Evolutionary conservation across 2,888 invertebrate species (phyloP).

Genomic region (Lordiphosa fenestrarum): DNA sequence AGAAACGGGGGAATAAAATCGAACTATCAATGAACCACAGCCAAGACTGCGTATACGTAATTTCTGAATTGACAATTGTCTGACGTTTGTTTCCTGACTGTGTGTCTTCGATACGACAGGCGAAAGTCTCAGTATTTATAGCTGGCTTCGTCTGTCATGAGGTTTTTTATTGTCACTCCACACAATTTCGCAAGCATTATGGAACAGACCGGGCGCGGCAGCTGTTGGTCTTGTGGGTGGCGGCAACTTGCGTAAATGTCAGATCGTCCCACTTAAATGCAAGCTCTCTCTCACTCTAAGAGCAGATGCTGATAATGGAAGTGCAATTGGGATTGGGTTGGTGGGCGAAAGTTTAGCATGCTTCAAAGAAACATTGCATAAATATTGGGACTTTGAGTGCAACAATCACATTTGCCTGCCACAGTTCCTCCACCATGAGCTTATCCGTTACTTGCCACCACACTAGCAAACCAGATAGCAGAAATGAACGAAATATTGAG

Average conservation of each 20-base stretch:
- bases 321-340: background rate
- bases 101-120: background rate
- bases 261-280: background rate
- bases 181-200: too few species aligned
- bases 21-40: slow-evolving; percentile 34
- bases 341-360: background rate
- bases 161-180: background rate
- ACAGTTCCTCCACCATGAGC: too few species aligned
- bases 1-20: background rate
- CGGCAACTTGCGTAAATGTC: background rate
- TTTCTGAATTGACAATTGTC: slow-evolving; percentile 47
- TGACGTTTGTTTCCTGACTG: slow-evolving; percentile 51
- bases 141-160: background rate
- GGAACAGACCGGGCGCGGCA: too few species aligned
- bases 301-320: background rate
- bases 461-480: too few species aligned
- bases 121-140: slow-evolving; percentile 1
- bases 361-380: too few species aligned
- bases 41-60: slow-evolving; percentile 58
- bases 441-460: too few species aligned
- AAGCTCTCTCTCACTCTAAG: background rate
- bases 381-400: too few species aligned
- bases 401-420: too few species aligned
- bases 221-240: background rate
- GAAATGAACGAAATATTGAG: too few species aligned